Evolutionary conservation across 1,140 invertebrate species (phyloP).

Genomic region (Cyphomyrmex costatus): DNA sequence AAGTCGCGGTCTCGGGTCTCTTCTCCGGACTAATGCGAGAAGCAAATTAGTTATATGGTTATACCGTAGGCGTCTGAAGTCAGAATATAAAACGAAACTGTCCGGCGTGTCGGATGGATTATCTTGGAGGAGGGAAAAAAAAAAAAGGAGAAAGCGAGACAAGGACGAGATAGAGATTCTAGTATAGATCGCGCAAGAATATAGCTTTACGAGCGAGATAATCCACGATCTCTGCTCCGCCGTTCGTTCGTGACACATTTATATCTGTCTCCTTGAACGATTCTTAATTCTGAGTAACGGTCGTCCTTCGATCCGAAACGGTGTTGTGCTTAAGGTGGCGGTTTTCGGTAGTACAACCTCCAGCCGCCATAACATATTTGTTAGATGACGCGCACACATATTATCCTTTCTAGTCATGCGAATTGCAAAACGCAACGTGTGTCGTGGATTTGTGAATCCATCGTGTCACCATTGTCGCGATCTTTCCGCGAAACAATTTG

Average conservation of each 20-base stretch:
- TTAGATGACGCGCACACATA: constrained; percentile 35
- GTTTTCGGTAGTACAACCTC: constrained; percentile 4
- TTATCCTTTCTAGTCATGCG: constrained; percentile 11
- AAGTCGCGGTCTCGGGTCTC: constrained; percentile 3
- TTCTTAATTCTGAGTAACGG: constrained; percentile 75
- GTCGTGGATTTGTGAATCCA: constrained; percentile 2
- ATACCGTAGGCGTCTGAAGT: neutral
- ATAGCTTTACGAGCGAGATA: constrained; percentile 17
- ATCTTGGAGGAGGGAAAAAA: neutral
- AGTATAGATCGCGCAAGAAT: neutral
- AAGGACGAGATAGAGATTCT: neutral
- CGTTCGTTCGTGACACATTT: neutral
- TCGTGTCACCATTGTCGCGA: neutral
- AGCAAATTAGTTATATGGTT: constrained; percentile 17
- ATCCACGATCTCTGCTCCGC: neutral
- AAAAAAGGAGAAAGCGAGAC: neutral
- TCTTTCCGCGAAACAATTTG: neutral
- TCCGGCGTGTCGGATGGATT: neutral
- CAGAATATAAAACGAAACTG: neutral
- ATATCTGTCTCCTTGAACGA: constrained; percentile 24
- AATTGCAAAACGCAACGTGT: neutral
- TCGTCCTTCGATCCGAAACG: constrained; percentile 61
- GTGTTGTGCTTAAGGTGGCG: neutral
- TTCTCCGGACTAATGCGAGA: neutral
- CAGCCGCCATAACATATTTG: constrained; percentile 8